Base-by-base conservation (phyloP, 2,113 vertebrate genomes). In the Oryzias melastigma region DNA sequence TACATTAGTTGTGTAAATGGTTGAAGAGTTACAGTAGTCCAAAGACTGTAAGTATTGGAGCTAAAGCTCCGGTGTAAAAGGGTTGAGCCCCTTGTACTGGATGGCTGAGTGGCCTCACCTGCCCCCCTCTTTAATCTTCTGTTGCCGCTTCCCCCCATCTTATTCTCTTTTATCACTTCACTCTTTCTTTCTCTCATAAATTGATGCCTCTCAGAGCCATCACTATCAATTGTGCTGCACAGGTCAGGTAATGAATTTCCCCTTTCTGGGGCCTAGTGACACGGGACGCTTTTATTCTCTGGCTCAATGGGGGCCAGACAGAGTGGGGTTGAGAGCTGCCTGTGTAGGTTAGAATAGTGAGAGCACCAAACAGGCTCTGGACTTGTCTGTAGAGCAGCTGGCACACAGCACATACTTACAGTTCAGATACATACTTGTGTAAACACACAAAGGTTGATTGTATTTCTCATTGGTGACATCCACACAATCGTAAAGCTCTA, bases 201-300 rank as follows among this genome's bases (percentile, higher is more conserved):
- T 69, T 16, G 18, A 58, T 68, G 51, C 68, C 58, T 71, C 76
- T 58, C 65, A 68, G 73, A 76, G 72, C 65, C 44, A 58, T 66
- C 71, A 68, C 61, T 77, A 69, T 69, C 74, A 63, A 71, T 65
- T 52, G 77, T 75, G 69, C 69, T 65, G 61, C 71, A 62, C 80
- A 72, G 67, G 75, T 76, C 80, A 72, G 79, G 66, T 79, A 72
- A 85, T 87, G 77, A 87, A 83, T 79, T 75, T 65, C 58, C 52
- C 71, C 75, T 44, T 72, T 62, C 66, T 62, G 71, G 62, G 78
- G 63, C 60, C 51, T 54, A 5, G 43, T 65, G 69, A 78, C 76
- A 78, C 35, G 2, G 57, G 60, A 65, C 57, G 80, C 71, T 65
- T 84, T 72, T 66, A 82, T 79, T 78, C 75, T 62, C 54, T 52